A percentile compares a stretch with the other conserved stretches of the same genome.
phyloP scores from a whole-genome alignment of 2,113 vertebrate species.

The Cyphomyrus discorhynchus region DNA sequence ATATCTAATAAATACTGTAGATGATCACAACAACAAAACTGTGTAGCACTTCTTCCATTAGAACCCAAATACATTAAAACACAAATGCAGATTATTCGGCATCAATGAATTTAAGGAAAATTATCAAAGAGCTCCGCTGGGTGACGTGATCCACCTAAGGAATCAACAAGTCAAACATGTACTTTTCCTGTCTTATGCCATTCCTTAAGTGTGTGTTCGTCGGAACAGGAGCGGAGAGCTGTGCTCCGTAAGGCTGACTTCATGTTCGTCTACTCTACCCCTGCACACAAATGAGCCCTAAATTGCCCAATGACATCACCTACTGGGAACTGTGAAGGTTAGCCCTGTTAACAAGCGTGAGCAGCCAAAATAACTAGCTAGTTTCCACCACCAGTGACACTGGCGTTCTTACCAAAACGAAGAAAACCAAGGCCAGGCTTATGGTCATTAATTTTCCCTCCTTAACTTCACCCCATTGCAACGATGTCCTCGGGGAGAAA shows the following conservation, averaged over 20 bases:
- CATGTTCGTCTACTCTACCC: not conserved
- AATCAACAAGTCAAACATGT: not conserved
- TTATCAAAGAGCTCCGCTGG: not conserved
- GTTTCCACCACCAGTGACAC: conserved; percentile 8
- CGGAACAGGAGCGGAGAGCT: not conserved
- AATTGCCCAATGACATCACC: not conserved
- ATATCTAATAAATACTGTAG: not conserved
- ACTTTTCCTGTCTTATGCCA: not conserved
- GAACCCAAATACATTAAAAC: not conserved
- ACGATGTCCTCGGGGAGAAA: conserved; percentile 20
- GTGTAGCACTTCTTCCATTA: not conserved
- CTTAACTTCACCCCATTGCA: conserved; percentile 24
- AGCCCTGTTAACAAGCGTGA: not conserved
- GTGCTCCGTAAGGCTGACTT: not conserved
- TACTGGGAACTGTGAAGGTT: not conserved
- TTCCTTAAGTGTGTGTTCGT: not conserved
- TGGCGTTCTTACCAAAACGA: conserved; percentile 8
- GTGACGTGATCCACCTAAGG: not conserved
- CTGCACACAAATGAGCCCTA: not conserved
- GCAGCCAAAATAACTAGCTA: not conserved
- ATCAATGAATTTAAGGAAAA: not conserved
- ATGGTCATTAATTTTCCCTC: conserved; percentile 39
- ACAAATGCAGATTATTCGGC: not conserved
- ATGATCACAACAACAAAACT: not conserved
- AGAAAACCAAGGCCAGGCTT: conserved; percentile 11